These are phyloP conservation scores for Brachionus koreanus DNA, from an alignment of 1,140 invertebrate species.

Conservation along the genomic window DNA sequence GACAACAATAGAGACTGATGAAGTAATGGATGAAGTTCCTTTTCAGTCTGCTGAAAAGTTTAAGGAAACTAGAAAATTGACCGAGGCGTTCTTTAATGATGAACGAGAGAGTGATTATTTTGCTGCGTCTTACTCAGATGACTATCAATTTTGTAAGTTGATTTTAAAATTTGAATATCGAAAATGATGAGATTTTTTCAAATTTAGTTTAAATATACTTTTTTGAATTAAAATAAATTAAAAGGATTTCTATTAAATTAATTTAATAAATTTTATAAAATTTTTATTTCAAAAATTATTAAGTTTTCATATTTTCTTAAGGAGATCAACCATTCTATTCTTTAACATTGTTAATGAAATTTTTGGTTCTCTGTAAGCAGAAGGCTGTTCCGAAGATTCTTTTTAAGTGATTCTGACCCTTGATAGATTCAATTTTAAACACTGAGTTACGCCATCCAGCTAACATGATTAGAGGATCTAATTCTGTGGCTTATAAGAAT, in stretches of 20 bases:
- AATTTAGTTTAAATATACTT: background rate
- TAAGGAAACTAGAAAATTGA: background rate
- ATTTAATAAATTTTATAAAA: background rate
- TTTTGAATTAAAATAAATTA: background rate
- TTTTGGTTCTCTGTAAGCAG: too few species aligned
- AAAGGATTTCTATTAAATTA: background rate
- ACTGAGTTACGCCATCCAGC: too few species aligned
- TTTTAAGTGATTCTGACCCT: too few species aligned
- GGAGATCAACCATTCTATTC: too few species aligned
- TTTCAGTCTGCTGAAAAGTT: background rate
- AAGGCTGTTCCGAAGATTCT: too few species aligned
- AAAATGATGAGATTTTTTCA: background rate
- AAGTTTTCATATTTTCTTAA: background rate
- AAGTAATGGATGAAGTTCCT: background rate
- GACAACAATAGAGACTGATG: background rate
- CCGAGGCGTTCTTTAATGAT: conserved; percentile 1
- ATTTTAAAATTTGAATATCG: background rate
- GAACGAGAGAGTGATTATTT: background rate
- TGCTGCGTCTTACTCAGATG: background rate
- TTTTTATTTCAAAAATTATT: background rate
- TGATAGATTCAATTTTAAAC: too few species aligned
- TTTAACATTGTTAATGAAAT: too few species aligned
- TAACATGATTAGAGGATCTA: too few species aligned
- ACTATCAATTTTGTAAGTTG: conserved; percentile 2
- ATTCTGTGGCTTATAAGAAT: too few species aligned